Evolutionary conservation across 2,113 vertebrate species (phyloP), one percentile per base, ranked within the genome.

Genomic region (Nanorana parkeri): DNA sequence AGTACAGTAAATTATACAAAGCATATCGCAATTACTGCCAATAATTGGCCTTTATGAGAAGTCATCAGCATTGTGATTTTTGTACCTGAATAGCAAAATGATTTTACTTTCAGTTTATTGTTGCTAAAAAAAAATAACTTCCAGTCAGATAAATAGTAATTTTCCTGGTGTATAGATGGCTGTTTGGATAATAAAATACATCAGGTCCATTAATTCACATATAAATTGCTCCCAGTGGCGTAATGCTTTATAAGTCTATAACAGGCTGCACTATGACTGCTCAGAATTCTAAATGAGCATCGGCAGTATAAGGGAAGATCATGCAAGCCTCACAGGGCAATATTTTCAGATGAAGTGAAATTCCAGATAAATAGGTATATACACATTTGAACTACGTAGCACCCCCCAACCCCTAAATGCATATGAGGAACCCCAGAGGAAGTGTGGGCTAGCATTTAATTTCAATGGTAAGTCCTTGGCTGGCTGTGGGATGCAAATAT

Each of bases 141-240:
- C 21, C 5, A 21, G 28, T 26, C 56, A 36, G 56, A n/a, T 41
- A 51, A 64, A 72, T 21, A 71, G 56, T 29, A 52, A 29, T 64
- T 72, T 64, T 66, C 47, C 51, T 67, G 21, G 32, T 63, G 41
- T 36, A 51, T 81, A 64, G 60, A 72, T 72, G 68, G 41, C 28
- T 81, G 56, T 72, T 36, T 58, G 67, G 21, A 81, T 68, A 81
- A 63, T 81, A 54, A 64, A 17, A 64, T 58, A 51, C 56, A 64
- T 64, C 16, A 72, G 58, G 29, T 29, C 68, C 56, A 71, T 72
- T 71, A 81, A 32, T 63, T 36, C 61, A 52, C 67, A 51, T 80
- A 61, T 71, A 71, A 61, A 63, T 47, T n/a, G 36, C 24, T 72
- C 68, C 78, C 55, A 23, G 36, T 61, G 68, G 78, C 78, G 64